phyloP scores from a whole-genome alignment of 1,140 invertebrate species.

The Macrobrachium rosenbergii region DNA sequence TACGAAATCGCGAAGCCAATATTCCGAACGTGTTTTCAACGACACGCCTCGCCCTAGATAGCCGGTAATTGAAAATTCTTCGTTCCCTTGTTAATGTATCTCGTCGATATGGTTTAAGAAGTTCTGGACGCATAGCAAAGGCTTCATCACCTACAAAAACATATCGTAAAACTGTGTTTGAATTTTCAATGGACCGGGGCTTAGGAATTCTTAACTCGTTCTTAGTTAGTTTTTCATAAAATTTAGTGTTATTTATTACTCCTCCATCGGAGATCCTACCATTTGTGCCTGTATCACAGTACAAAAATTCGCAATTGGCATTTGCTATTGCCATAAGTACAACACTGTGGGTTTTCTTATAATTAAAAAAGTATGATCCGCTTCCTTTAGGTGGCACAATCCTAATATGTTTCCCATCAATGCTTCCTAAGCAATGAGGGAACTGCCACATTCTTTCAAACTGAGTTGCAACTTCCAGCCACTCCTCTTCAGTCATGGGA shows the following conservation, averaged over 20 bases:
- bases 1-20: too few relatives aligned
- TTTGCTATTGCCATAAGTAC: constrained; percentile 9
- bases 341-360: constrained; percentile 6
- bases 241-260: constrained; percentile 9
- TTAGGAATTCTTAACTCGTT: neutral
- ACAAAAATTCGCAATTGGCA: constrained; percentile 16
- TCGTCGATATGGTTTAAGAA: constrained; percentile 21
- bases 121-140: neutral
- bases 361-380: constrained; percentile 4
- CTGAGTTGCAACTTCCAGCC: constrained; percentile 26
- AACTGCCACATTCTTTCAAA: constrained; percentile 27
- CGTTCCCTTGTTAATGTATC: too few relatives aligned
- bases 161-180: too few relatives aligned
- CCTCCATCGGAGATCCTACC: constrained; percentile 7
- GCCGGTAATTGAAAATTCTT: too few relatives aligned
- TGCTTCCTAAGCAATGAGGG: neutral
- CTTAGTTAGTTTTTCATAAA: neutral
- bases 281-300: too few relatives aligned
- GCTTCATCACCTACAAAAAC: too few relatives aligned
- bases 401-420: constrained; percentile 22
- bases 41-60: neutral
- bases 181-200: neutral
- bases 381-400: neutral
- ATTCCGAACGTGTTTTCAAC: too few relatives aligned
- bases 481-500: constrained; percentile 31